A percentile compares a stretch with the other conserved stretches of the same genome.
phyloP scores from a whole-genome alignment of 2,888 invertebrate genomes.

The Morpho helenor region DNA sequence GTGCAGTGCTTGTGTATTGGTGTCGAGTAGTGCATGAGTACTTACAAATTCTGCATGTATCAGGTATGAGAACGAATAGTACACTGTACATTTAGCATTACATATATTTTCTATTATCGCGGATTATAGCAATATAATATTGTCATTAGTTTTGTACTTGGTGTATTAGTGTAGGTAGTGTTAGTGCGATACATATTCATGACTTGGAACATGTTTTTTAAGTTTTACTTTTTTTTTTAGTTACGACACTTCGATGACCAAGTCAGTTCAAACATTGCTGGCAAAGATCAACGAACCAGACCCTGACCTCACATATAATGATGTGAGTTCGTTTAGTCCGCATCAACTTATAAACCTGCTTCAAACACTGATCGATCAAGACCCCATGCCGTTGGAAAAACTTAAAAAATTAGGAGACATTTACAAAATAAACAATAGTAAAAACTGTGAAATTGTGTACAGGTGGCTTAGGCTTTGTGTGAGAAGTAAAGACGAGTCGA shows the following conservation, averaged over 20 bases:
- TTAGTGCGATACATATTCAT: too few relatives aligned
- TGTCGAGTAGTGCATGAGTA: too few relatives aligned
- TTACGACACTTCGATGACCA: slow-evolving; percentile 81
- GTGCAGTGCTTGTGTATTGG: too few relatives aligned
- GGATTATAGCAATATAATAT: too few relatives aligned
- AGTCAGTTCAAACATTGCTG: slow-evolving; percentile 78
- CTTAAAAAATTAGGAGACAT: slow-evolving; percentile 80
- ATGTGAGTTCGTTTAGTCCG: slow-evolving; percentile 77
- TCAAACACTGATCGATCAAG: slow-evolving; percentile 78
- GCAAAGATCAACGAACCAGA: slow-evolving; percentile 50
- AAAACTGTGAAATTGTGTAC: slow-evolving; percentile 89
- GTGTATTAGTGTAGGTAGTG: too few relatives aligned
- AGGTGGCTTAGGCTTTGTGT: slow-evolving; percentile 89
- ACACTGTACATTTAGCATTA: too few relatives aligned
- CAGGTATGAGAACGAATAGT: too few relatives aligned
- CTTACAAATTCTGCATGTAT: too few relatives aligned
- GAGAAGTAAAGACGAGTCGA: slow-evolving; percentile 83
- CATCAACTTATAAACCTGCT: slow-evolving; percentile 84
- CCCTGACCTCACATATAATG: slow-evolving; percentile 63
- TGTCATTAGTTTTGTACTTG: too few relatives aligned
- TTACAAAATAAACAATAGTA: slow-evolving; percentile 82
- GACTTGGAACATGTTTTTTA: too few relatives aligned
- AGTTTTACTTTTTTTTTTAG: slow-evolving; percentile 46
- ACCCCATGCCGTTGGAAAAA: slow-evolving; percentile 74
- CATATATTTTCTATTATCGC: too few relatives aligned